These are phyloP conservation scores for Bungarus multicinctus DNA, from an alignment of 2,113 vertebrate species.

Conservation along the genomic window DNA sequence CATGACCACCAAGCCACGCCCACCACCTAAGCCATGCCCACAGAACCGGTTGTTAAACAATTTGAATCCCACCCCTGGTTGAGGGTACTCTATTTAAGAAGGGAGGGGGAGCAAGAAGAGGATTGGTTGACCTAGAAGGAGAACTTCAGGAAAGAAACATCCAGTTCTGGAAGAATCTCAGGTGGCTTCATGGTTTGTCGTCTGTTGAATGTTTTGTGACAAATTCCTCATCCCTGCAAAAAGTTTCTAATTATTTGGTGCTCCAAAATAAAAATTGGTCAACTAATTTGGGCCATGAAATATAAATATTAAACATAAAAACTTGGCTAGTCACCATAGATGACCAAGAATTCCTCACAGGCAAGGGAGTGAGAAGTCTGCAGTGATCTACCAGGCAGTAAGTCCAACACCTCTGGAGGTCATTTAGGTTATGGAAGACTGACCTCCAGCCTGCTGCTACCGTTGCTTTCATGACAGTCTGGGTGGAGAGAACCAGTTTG, in stretches of 20 bases:
- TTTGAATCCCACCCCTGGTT: too few species aligned
- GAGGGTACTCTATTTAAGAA: not conserved
- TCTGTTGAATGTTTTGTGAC: not conserved
- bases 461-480: not conserved
- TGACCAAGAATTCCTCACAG: not conserved
- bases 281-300: not conserved
- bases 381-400: not conserved
- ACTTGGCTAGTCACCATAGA: not conserved
- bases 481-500: not conserved
- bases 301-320: not conserved
- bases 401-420: not conserved
- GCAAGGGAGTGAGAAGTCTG: not conserved
- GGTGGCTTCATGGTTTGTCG: not conserved
- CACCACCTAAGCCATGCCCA: too few species aligned
- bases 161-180: not conserved
- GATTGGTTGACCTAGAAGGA: not conserved
- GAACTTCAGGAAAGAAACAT: not conserved
- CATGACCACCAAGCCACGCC: too few species aligned
- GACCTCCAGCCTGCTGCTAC: not conserved
- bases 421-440: not conserved
- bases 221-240: not conserved
- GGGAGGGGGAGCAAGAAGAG: not conserved
- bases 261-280: not conserved
- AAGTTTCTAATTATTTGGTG: not conserved
- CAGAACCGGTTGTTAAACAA: too few species aligned